Conservation (phyloP, 2,797 vertebrate genomes). For the Channa striata region DNA sequence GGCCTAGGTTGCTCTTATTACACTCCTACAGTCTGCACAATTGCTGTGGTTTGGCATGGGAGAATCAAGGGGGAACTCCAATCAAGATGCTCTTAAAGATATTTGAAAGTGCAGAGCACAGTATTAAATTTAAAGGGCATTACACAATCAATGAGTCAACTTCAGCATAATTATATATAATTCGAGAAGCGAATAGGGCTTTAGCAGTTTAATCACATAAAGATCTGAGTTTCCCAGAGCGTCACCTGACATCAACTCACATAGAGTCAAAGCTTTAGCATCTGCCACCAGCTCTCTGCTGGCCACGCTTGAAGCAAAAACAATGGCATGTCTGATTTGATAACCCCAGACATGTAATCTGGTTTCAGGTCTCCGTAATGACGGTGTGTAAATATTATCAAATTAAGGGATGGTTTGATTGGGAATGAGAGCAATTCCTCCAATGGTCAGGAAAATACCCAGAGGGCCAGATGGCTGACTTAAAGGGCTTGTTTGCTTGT, state of each 20-base stretch:
- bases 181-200: conserved; percentile 7
- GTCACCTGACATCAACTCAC: conserved; percentile 31
- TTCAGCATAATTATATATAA: conserved; percentile 3
- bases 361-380: conserved; percentile 61
- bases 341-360: conserved; percentile 64
- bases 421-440: conserved; percentile 55
- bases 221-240: conserved; percentile 1
- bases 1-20: conserved; percentile 27
- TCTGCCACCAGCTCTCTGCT: conserved; percentile 37
- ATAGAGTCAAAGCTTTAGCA: conserved; percentile 39
- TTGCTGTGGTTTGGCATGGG: conserved; percentile 27
- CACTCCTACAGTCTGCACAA: conserved; percentile 33
- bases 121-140: conserved; percentile 12
- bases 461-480: conserved; percentile 44
- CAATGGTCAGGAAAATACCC: conserved; percentile 63
- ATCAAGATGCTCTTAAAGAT: conserved; percentile 2
- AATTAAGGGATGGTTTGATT: conserved; percentile 63
- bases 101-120: conserved; percentile 16
- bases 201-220: conserved; percentile 8
- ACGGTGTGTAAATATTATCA: conserved; percentile 68
- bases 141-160: conserved; percentile 13
- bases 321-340: conserved; percentile 58
- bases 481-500: conserved; percentile 40
- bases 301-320: conserved; percentile 53
- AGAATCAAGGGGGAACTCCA: conserved; percentile 12